Base-by-base conservation (phyloP, 2,888 invertebrate species). In the Dryococelus australis region DNA sequence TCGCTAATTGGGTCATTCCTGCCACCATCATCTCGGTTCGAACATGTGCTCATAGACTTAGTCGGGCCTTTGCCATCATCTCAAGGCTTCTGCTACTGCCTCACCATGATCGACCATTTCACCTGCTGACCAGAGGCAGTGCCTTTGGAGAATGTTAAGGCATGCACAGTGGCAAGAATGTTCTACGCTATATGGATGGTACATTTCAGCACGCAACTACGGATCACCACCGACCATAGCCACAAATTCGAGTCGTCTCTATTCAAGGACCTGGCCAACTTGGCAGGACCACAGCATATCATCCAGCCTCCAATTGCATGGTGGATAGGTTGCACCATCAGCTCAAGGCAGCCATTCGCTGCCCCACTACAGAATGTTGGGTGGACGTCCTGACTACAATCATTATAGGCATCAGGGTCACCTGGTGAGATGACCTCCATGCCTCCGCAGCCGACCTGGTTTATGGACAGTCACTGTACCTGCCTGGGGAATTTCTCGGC, bases 61-160 rank as follows among this genome's bases (percentile, higher is more conserved):
- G 35, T 35, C 35, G 4, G 1, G 93, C 89, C 89, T 93, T 88
- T 93, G 20, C 91, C 92, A 28, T 12, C 87, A 4, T 90, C 90
- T 0, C 81, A 86, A 24, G 89, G 89, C 12, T 87, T 27, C 78
- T 43, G 53, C 3, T 90, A 90, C 87, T 89, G 88, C 16, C 80
- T 90, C 13, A 91, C 91, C 12, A 80, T 85, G 24, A 89, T 92
- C 0, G 91, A 91, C 35, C 35, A 35, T 35, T 35, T 4, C 35
- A 35, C 4, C 35, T 4, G 35, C 35, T 35, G 35, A 35, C 91
- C 92, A n/a, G 92, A 92, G 87, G 92, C 90, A 0, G 88, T 90
- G 20, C 92, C 92, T 0, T 81, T 92, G 0, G 13, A 47, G 0
- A 91, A 92, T 86, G 92, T 92, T n/a, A 91, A 91, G 0, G 92